Base-by-base conservation (phyloP, 2,113 vertebrate species). In the Pseudopodoces humilis region DNA sequence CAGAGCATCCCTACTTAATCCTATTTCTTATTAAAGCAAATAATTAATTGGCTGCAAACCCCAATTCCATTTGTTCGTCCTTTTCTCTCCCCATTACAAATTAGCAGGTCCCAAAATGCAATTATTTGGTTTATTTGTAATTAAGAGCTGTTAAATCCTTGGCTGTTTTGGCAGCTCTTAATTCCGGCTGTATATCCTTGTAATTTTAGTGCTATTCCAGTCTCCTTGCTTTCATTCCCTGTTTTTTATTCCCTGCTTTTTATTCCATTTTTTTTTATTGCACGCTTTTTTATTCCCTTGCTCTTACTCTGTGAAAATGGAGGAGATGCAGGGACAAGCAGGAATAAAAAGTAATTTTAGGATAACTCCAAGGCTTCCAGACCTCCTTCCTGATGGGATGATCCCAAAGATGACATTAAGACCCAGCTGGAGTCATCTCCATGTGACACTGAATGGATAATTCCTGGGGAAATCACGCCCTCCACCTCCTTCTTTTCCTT, bases 81-180 rank as follows among this genome's bases (percentile, higher is more conserved):
- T 46, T 85, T 88, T 58, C 82, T 41, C 85, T 92, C 83, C 39
- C 55, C 7, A 2, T 80, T 41, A 49, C 85, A 65, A 92, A 92
- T 90, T 53, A 92, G 13, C 46, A 37, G 63, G 59, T 83, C 79
- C 9, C 77, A 37, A 86, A 93, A 90, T 2, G 22, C 28, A 13
- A 23, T 71, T n/a, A 15, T 90, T 93, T 74, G 33, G 58, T 80
- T 94, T 53, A 80, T 83, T 93, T 88, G 35, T 55, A 74, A 93
- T 88, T 77, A 94, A 93, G 81, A 88, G 59, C 37, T 76, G 77
- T 71, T 39, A 77, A 90, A 83, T 35, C 71, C 67, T 62, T 41
- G 67, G 25, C 90, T 80, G 35, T 72, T 83, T 41, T 22, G 13
- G 65, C 74, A 23, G 74, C 25, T 59, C 72, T 2, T 10, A 11